Evolutionary conservation across 2,797 vertebrate genomes (phyloP), one percentile per base, ranked within the genome.

Genomic region (Gymnopithys bicolor): DNA sequence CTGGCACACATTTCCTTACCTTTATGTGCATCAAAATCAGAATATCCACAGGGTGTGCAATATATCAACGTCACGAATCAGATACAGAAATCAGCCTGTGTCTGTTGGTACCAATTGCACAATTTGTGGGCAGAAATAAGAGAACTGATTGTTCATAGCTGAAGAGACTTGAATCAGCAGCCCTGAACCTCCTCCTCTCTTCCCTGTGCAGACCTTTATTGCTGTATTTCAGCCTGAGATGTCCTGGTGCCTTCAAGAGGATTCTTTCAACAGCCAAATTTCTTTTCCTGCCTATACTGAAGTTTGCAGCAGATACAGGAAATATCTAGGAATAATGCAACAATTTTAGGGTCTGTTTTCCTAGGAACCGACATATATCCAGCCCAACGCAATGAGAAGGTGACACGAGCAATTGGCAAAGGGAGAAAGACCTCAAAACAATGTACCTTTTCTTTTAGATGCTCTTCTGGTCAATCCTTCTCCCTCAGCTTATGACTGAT

Each of bases 181-280:
- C 64, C 19, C 24, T 33, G 16, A 71, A 58, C 45, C 35, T 81
- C 11, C 60, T 96, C 11, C 78, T 86, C 78, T 84, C 85, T 93
- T 48, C 66, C 60, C 76, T 96, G 92, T 88, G 87, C 75, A 83
- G 84, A 84, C 49, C 59, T 96, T 94, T 88, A 63, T 18, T 96
- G 84, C 92, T 90, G 77, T 69, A 49, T 97, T 94, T 97, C 95
- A 80, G 93, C 90, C 94, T 97, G 82, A 97, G 74, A 51, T 75
- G 37, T 79, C 80, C 75, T 69, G 56, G 19, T 80, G 48, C 64
- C 75, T 90, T 80, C 60, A 45, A 30, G 46, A 90, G 28, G 25
- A 52, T 91, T 80, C 41, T 81, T 93, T 84, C 37, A 66, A 10
- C 49, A 41, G 56, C 43, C 25, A 28, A 0, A 9, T 63, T 77